These are phyloP conservation scores for Orthonevra nobilis DNA, from an alignment of 2,888 invertebrate genomes.

Conservation along the genomic window DNA sequence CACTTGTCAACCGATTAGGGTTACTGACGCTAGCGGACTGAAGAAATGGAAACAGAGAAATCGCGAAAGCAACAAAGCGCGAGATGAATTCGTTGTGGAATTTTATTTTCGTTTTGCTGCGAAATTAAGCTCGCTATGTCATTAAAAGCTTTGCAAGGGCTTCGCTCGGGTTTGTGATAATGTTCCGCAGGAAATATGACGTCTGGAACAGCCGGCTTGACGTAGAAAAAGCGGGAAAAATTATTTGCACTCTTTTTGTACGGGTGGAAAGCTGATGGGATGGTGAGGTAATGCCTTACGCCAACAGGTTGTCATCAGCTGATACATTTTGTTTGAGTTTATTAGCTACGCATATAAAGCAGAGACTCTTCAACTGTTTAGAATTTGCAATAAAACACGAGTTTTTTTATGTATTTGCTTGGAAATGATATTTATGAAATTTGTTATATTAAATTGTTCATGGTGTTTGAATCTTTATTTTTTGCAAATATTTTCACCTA, in stretches of 20 bases:
- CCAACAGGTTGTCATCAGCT: constrained; percentile 26
- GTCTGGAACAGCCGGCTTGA: neutral
- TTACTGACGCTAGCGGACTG: constrained; percentile 37
- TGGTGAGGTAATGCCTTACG: no score
- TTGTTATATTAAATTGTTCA: no score
- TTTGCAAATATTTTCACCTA: no score
- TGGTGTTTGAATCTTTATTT: no score
- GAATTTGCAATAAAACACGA: neutral
- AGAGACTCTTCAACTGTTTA: neutral
- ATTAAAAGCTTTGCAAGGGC: no score
- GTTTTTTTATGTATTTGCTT: no score
- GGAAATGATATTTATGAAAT: no score
- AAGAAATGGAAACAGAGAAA: no score
- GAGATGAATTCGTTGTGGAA: constrained; percentile 13
- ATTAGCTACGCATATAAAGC: neutral
- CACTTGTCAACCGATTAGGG: constrained; percentile 1
- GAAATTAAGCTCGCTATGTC: constrained; percentile 14
- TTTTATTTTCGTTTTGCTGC: neutral
- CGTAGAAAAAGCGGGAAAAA: constrained; percentile 4
- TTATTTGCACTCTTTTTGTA: neutral
- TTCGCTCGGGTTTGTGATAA: no score
- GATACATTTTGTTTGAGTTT: no score
- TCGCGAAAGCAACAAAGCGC: neutral
- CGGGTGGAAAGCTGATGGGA: no score
- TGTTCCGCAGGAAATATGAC: constrained; percentile 6